These are phyloP conservation scores for Nebria ingens DNA, from an alignment of 1,140 invertebrate genomes.

Conservation along the genomic window DNA sequence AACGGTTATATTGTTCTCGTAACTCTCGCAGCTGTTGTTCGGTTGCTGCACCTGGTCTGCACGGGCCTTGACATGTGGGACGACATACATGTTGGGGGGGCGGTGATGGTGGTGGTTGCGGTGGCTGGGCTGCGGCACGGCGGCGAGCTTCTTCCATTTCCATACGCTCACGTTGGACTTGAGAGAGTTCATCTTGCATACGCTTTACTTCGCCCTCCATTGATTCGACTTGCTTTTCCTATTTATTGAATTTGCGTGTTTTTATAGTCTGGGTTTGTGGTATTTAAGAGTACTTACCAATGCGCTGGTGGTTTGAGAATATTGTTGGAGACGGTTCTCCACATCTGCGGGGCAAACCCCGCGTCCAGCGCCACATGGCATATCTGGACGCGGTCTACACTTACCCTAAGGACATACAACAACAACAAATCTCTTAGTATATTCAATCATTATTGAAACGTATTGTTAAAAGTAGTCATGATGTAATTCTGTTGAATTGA, in stretches of 20 bases:
- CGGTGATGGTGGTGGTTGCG: slow-evolving; percentile 8
- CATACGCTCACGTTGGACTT: slow-evolving; percentile 44
- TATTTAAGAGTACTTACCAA: slow-evolving; percentile 17
- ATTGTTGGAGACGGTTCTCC: slow-evolving; percentile 25
- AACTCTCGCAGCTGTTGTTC: slow-evolving; percentile 39
- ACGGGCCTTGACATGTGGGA: slow-evolving; percentile 8
- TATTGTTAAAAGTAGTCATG: too few relatives aligned
- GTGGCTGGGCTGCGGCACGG: slow-evolving; percentile 18
- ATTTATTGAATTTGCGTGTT: too few relatives aligned
- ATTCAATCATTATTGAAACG: too few relatives aligned
- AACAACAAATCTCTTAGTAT: too few relatives aligned
- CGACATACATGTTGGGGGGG: background rate
- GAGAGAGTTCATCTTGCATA: slow-evolving; percentile 46
- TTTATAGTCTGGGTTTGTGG: too few relatives aligned
- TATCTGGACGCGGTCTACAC: slow-evolving; percentile 12
- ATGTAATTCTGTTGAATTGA: too few relatives aligned
- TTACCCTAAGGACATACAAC: too few relatives aligned
- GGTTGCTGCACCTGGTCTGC: slow-evolving; percentile 3
- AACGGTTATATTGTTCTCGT: slow-evolving; percentile 40
- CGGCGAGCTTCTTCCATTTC: slow-evolving; percentile 43
- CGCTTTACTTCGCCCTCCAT: slow-evolving; percentile 50
- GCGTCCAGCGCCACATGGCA: slow-evolving; percentile 25
- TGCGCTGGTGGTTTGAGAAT: slow-evolving; percentile 27
- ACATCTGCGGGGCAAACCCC: slow-evolving; percentile 27
- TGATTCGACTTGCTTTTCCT: slow-evolving; percentile 47